Conservation (phyloP, 92 coral and sea anemone genomes). For the Siderastrea radians region DNA sequence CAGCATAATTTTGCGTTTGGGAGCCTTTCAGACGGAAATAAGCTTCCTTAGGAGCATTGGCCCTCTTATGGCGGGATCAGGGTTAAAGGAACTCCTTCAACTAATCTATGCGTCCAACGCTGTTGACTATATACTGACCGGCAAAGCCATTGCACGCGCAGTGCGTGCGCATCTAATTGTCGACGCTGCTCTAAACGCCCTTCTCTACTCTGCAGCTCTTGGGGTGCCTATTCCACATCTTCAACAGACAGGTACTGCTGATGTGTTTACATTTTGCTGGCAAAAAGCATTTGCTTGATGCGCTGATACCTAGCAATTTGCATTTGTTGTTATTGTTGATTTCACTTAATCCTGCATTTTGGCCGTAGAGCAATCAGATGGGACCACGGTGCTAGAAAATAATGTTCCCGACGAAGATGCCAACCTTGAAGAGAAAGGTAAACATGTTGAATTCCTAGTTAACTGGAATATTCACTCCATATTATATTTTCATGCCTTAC, state of each 20-base stretch:
- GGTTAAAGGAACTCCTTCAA: slow-evolving; percentile 32
- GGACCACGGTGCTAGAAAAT: no score
- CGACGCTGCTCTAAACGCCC: slow-evolving; percentile 58
- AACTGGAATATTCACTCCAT: no score
- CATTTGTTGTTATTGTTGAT: no score
- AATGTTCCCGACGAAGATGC: no score
- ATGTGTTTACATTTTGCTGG: no score
- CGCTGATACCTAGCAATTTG: no score
- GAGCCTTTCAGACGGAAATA: slow-evolving; percentile 5
- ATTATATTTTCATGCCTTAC: no score
- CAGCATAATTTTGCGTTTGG: slow-evolving; percentile 38
- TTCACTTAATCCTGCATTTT: no score
- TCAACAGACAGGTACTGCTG: background rate
- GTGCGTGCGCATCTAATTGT: slow-evolving; percentile 58
- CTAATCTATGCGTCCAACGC: slow-evolving; percentile 26
- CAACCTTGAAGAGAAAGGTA: no score
- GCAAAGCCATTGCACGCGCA: slow-evolving; percentile 55
- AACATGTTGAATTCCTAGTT: no score
- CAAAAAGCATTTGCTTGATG: no score
- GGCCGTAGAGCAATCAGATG: no score
- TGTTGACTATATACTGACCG: slow-evolving; percentile 13
- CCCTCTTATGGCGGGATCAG: slow-evolving; percentile 48
- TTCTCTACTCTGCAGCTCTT: slow-evolving; percentile 63
- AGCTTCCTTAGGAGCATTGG: slow-evolving; percentile 28
- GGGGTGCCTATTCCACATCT: slow-evolving; percentile 45